Evolutionary conservation across 2,113 vertebrate genomes (phyloP).

Genomic region (Python bivittatus): DNA sequence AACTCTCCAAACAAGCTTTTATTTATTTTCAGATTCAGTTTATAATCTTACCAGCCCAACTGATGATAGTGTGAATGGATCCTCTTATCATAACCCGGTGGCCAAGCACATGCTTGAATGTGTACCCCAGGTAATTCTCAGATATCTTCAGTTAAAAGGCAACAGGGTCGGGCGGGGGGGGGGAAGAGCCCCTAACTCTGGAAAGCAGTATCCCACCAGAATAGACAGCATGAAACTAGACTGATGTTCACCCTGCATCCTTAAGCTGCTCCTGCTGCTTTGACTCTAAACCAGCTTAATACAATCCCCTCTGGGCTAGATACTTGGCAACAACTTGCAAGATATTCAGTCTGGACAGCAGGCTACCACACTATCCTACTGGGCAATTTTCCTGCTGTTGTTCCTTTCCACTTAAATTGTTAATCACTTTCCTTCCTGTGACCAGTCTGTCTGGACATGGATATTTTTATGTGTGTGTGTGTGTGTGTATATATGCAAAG

Average conservation of each 20-base stretch:
- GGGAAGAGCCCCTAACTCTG: not conserved
- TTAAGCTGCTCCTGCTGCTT: not conserved
- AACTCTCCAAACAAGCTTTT: not conserved
- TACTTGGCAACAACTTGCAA: not conserved
- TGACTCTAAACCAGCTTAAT: not conserved
- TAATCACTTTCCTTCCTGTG: not conserved
- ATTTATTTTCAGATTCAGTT: not conserved
- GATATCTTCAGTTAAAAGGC: not conserved
- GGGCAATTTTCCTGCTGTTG: not conserved
- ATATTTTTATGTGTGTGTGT: not conserved
- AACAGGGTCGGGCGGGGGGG: no score
- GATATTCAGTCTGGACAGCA: not conserved
- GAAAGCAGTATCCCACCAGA: not conserved
- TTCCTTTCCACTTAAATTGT: not conserved
- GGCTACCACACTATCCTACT: not conserved
- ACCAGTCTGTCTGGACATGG: not conserved
- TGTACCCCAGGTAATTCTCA: not conserved
- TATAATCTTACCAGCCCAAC: not conserved
- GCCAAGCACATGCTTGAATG: not conserved
- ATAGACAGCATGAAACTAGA: not conserved
- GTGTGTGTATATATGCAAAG: not conserved
- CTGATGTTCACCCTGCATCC: not conserved
- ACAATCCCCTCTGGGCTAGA: not conserved
- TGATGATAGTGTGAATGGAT: not conserved
- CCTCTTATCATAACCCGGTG: not conserved